Conservation (phyloP, 2,888 invertebrate species). For the Xylota segnis region DNA sequence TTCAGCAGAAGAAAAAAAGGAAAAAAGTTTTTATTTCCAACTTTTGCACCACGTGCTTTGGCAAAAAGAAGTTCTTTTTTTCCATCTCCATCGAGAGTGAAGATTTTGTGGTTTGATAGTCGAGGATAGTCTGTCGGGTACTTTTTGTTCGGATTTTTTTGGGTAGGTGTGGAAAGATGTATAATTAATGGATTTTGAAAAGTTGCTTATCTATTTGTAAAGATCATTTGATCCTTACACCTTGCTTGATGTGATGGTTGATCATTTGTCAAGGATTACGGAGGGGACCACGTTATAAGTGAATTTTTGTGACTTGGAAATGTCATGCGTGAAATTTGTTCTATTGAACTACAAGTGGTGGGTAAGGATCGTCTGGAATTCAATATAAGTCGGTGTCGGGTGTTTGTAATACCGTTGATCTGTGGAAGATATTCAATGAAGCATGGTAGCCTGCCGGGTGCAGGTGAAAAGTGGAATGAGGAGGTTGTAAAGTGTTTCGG, state of each 20-base stretch:
- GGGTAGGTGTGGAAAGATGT: conserved; percentile 45
- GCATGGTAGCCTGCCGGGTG: background rate
- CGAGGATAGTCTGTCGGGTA: conserved; percentile 54
- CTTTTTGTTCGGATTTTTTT: conserved; percentile 22
- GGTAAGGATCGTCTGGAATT: conserved; percentile 20
- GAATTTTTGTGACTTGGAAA: conserved; percentile 4
- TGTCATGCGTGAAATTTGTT: conserved; percentile 45
- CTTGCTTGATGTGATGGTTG: conserved; percentile 43
- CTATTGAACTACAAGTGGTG: conserved; percentile 14
- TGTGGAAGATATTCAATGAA: conserved; percentile 20
- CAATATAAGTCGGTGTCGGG: conserved; percentile 10
- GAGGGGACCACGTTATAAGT: background rate
- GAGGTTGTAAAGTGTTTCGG: conserved; percentile 34
- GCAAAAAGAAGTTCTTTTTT: conserved; percentile 19
- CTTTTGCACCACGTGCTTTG: conserved; percentile 70
- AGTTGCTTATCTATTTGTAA: conserved; percentile 38
- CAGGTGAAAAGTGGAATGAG: background rate
- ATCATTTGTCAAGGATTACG: conserved; percentile 68
- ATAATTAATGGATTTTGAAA: conserved; percentile 60
- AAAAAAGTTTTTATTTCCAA: conserved; percentile 63
- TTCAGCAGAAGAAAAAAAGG: conserved; percentile 53
- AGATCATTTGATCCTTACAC: conserved; percentile 62
- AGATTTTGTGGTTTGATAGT: conserved; percentile 70
- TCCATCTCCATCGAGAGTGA: conserved; percentile 38
- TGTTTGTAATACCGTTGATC: conserved; percentile 31